Evolutionary conservation across 2,797 vertebrate species (phyloP).

Genomic region (Sebastiscus tertius): DNA sequence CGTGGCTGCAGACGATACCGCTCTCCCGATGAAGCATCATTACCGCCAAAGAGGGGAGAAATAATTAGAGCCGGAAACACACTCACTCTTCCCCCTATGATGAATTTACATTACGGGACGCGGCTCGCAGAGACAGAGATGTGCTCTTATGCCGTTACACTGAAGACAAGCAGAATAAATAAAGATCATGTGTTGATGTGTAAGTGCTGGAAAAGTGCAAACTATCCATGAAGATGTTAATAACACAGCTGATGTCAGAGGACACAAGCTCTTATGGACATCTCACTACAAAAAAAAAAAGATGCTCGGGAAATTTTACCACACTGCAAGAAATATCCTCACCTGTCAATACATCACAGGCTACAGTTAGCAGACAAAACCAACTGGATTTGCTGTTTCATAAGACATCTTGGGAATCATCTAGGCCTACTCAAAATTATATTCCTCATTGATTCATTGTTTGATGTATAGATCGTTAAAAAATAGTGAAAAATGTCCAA

Average conservation of each 20-base stretch:
- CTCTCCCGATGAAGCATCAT: conserved; percentile 50
- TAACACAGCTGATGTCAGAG: neutral
- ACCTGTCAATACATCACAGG: neutral
- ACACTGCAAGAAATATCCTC: conserved; percentile 5
- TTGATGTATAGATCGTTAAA: neutral
- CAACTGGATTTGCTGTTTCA: neutral
- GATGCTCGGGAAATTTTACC: neutral
- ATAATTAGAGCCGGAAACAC: conserved; percentile 55
- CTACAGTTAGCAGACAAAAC: neutral
- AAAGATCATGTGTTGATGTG: conserved; percentile 8
- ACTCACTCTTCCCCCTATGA: conserved; percentile 17
- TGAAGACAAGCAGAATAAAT: conserved; percentile 17
- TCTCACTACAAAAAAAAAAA: neutral
- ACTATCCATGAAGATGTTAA: conserved; percentile 21
- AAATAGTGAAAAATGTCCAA: neutral
- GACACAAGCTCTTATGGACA: neutral
- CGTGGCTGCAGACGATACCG: conserved; percentile 32
- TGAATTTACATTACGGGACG: conserved; percentile 47
- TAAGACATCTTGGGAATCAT: neutral
- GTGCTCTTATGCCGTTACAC: neutral
- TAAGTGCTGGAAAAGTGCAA: conserved; percentile 27
- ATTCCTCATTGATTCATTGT: neutral
- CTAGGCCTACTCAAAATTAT: neutral
- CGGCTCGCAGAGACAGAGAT: conserved; percentile 7
- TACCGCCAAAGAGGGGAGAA: conserved; percentile 57